Evolutionary conservation across 2,113 vertebrate genomes (phyloP), one percentile per base, ranked within the genome.

Genomic region (Amphiprion percula): DNA sequence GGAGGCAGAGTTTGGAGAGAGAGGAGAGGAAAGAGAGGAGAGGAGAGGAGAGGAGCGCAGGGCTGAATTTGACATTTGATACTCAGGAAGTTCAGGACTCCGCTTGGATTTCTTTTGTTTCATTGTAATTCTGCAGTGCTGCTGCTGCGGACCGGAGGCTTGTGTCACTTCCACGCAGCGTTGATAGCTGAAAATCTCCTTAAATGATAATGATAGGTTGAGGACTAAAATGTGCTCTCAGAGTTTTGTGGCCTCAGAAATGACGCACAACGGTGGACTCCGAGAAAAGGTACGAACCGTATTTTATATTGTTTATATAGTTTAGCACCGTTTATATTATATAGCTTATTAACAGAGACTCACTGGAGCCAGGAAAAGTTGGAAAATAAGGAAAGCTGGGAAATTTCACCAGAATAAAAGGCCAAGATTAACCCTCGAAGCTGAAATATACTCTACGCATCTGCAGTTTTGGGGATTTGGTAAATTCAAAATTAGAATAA

Each of bases 31-130:
- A 4, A 44, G 52, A 69, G 67, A 58, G 24, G n/a, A 71, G 56
- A 62, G 24, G n/a, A 71, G 56, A 62, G 26, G 58, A 62, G 68
- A 50, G 86, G 68, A 83, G 88, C 66, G 63, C 88, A 77, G 90
- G 83, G 87, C 87, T 88, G 78, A 84, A 90, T 82, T 69, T 94
- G 95, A 95, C 93, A 96, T 93, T 80, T 92, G 95, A 96, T 95
- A 96, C 96, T 94, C 96, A 96, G 96, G 96, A 96, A 96, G 96
- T 95, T 90, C 80, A 90, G 79, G 79, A 92, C 85, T 89, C 85
- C 87, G 91, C 90, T 91, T 91, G 93, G 91, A 93, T 94, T 94
- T 93, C 94, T 95, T 93, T 95, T 95, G 94, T 95, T 91, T 94
- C 93, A 86, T 93, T 94, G 93, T 94, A 90, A 92, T 89, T 90